A percentile compares a stretch with the other conserved stretches of the same genome.
phyloP scores from a whole-genome alignment of 1,140 invertebrate species.

The Proctacanthus coquilletti region DNA sequence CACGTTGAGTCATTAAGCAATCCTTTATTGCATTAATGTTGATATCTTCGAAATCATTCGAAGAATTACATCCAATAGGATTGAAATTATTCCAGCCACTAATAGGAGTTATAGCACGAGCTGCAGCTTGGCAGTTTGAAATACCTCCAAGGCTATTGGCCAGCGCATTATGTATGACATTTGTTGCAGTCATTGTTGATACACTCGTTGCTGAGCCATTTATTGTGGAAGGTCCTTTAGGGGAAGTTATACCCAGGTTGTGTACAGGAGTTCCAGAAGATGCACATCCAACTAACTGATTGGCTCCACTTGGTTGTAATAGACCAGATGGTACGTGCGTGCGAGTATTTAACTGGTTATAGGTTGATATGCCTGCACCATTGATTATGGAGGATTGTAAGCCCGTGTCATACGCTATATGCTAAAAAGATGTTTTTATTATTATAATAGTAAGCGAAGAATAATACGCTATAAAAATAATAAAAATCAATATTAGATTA shows the following conservation, averaged over 20 bases:
- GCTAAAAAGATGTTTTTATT: too few species aligned
- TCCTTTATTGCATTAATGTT: constrained; percentile 29
- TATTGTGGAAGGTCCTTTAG: too few species aligned
- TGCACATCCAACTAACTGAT: too few species aligned
- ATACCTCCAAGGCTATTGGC: neutral
- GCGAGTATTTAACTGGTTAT: constrained; percentile 24
- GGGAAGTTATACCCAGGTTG: neutral
- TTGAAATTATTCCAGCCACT: neutral
- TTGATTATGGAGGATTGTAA: constrained; percentile 1
- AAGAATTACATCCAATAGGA: constrained; percentile 10
- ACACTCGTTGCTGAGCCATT: too few species aligned
- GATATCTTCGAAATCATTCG: constrained; percentile 26
- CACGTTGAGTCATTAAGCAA: constrained; percentile 28
- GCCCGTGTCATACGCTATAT: neutral
- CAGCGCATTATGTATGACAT: neutral
- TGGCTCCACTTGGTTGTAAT: too few species aligned
- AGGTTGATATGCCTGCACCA: constrained; percentile 16
- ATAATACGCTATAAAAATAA: too few species aligned
- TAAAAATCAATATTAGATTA: too few species aligned
- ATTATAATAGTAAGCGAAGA: too few species aligned
- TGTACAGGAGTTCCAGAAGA: neutral
- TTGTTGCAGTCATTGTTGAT: too few species aligned
- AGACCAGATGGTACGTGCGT: constrained; percentile 18
- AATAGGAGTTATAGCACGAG: too few species aligned
- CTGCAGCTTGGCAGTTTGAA: neutral